Percentiles rank a stretch among this genome's conserved stretches.
phyloP scores from a whole-genome alignment of 2,797 vertebrate genomes.

The Semotilus atromaculatus region DNA sequence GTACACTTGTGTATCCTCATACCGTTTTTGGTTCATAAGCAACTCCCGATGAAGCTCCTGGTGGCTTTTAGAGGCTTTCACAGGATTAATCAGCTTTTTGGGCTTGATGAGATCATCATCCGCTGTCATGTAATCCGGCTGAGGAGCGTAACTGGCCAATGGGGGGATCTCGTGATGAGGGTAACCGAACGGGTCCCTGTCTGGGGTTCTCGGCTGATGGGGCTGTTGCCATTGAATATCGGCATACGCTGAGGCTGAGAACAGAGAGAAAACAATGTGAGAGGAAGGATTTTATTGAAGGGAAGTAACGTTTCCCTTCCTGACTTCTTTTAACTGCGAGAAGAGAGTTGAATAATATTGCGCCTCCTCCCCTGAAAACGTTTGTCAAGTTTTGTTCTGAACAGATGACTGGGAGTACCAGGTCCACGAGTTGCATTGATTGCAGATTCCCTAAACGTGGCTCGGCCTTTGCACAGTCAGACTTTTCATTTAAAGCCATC shows the following conservation, averaged over 20 bases:
- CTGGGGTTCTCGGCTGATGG: conserved; percentile 58
- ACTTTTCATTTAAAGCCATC: too few relatives aligned
- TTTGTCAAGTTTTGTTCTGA: too few relatives aligned
- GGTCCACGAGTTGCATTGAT: too few relatives aligned
- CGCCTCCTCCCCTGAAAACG: too few relatives aligned
- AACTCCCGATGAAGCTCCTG: conserved; percentile 95
- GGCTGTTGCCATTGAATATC: conserved; percentile 83
- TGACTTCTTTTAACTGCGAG: background rate
- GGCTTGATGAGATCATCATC: conserved; percentile 94
- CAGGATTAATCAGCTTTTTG: conserved; percentile 92
- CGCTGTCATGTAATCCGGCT: conserved; percentile 84
- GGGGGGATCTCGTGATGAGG: conserved; percentile 66
- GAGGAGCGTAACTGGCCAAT: conserved; percentile 77
- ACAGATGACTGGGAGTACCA: too few relatives aligned
- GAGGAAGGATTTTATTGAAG: conserved; percentile 18
- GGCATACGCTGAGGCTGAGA: conserved; percentile 85
- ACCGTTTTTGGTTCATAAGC: conserved; percentile 91
- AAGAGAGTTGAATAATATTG: too few relatives aligned
- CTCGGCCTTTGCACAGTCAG: too few relatives aligned
- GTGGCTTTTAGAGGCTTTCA: conserved; percentile 93
- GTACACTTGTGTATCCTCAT: conserved; percentile 38
- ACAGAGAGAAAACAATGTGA: conserved; percentile 25
- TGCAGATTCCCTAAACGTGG: too few relatives aligned
- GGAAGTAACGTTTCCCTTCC: background rate
- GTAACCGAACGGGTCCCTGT: conserved; percentile 51